phyloP scores from a whole-genome alignment of 1,140 invertebrate species.

The Macrosteles quadrilineatus region DNA sequence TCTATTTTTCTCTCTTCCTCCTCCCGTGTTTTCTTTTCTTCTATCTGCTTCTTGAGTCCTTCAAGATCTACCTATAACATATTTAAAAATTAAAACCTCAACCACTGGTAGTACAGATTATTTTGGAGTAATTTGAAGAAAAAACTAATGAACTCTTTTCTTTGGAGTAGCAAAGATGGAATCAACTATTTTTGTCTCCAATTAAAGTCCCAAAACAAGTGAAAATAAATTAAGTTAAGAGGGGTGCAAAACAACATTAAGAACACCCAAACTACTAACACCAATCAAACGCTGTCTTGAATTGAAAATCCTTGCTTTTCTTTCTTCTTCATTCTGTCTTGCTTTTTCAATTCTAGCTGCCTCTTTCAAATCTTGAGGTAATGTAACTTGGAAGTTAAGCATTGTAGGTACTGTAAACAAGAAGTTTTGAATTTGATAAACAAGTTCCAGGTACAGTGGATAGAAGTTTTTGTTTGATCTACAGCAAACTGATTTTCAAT shows the following conservation, averaged over 20 bases:
- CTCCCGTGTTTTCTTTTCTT: constrained; percentile 65
- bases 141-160: background rate
- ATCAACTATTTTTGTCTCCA: background rate
- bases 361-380: constrained; percentile 70
- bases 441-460: too few relatives aligned
- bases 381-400: constrained; percentile 59
- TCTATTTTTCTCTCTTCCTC: constrained; percentile 55
- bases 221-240: too few relatives aligned
- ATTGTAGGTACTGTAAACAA: constrained; percentile 46
- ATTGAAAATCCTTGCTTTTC: constrained; percentile 82
- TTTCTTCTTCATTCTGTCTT: constrained; percentile 71
- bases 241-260: too few relatives aligned
- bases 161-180: background rate
- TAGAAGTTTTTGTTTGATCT: too few relatives aligned
- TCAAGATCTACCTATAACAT: constrained; percentile 73
- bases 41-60: constrained; percentile 72
- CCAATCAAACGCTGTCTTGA: constrained; percentile 75
- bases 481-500: too few relatives aligned
- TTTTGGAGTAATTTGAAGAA: background rate
- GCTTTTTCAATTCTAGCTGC: constrained; percentile 72
- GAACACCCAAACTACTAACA: too few relatives aligned
- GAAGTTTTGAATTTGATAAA: background rate
- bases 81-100: background rate
- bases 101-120: background rate
- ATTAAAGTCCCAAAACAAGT: background rate